Evolutionary conservation across 1,140 invertebrate genomes (phyloP), one percentile per base, ranked within the genome.

Genomic region (Manduca sexta): DNA sequence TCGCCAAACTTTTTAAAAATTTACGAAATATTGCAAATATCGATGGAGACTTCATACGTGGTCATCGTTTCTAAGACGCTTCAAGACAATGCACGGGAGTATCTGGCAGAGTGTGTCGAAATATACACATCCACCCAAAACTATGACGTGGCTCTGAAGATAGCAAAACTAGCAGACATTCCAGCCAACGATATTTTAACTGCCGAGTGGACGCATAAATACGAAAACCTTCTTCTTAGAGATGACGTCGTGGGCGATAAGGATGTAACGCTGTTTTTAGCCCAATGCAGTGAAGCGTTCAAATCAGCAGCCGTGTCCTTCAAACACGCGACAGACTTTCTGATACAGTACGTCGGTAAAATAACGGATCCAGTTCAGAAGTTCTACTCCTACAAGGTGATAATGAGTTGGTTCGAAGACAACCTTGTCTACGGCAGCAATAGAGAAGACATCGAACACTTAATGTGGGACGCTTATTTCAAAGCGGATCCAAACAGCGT

Each of bases 261-360:
- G 51, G 63, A 84, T 35, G 53, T 83, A 6, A 78, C 81, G 11
- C 38, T 70, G 1, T 91, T 90, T 64, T 89, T 90, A 79, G 78
- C 81, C 8, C 70, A 87, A 52, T 91, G 90, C 58, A 86, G 90
- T 40, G 58, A 75, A 47, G 85, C 88, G 45, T 90, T 92, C 51
- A 83, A 87, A 60, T 76, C 86, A 48, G 80, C 88, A 29, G 62
- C 87, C 1, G 87, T 92, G 1, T 60, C 79, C 5, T 85, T 88
- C 33, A 73, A 87, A 50, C 73, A 83, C 33, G 87, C 88, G 6
- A 86, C 87, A 7, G 72, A 87, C 57, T 91, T 91, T 74, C 87
- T 90, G 13, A 71, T 87, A 3, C 62, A 86, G 30, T 78, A 88
- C 50, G 77, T 86, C 2, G 80, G 87, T 33, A 81, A 86, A 54